These are phyloP conservation scores for Hypocryptadius cinnamomeus DNA, from an alignment of 2,113 vertebrate genomes.

Conservation along the genomic window DNA sequence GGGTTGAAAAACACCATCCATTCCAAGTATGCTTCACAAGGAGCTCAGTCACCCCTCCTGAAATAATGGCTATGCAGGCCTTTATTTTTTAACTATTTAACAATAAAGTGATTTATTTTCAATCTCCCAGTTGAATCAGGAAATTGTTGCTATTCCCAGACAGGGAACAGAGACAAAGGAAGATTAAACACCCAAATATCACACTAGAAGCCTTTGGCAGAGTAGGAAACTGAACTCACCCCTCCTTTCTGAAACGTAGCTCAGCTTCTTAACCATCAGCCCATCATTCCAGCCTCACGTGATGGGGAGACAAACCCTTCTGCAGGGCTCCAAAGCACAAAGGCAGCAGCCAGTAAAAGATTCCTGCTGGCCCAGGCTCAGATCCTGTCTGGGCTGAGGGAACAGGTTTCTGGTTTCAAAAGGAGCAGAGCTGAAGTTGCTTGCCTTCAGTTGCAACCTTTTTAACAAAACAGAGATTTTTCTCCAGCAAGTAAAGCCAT, in stretches of 20 bases:
- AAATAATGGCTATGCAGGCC: neutral
- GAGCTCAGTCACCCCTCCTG: neutral
- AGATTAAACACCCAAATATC: slow-evolving; percentile 42
- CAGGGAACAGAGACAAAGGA: slow-evolving; percentile 31
- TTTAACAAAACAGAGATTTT: slow-evolving; percentile 26
- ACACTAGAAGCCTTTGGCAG: slow-evolving; percentile 17
- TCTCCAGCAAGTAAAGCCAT: slow-evolving; percentile 26
- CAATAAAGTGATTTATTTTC: slow-evolving; percentile 37
- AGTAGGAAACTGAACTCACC: slow-evolving; percentile 43
- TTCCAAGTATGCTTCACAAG: neutral
- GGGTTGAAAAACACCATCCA: neutral
- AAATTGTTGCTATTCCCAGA: slow-evolving; percentile 25
- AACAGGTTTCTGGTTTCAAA: slow-evolving; percentile 66
- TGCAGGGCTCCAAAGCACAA: neutral
- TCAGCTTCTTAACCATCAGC: slow-evolving; percentile 22
- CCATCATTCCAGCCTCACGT: slow-evolving; percentile 1
- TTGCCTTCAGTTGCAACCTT: slow-evolving; percentile 22
- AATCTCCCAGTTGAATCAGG: neutral
- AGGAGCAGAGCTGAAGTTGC: neutral
- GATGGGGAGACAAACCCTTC: neutral
- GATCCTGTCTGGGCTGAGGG: slow-evolving; percentile 21
- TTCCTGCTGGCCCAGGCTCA: slow-evolving; percentile 48
- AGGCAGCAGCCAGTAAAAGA: slow-evolving; percentile 41
- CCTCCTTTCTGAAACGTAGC: slow-evolving; percentile 12
- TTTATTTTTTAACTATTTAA: neutral